phyloP scores from a whole-genome alignment of 1,140 invertebrate species.

The Temnothorax curvispinosus region DNA sequence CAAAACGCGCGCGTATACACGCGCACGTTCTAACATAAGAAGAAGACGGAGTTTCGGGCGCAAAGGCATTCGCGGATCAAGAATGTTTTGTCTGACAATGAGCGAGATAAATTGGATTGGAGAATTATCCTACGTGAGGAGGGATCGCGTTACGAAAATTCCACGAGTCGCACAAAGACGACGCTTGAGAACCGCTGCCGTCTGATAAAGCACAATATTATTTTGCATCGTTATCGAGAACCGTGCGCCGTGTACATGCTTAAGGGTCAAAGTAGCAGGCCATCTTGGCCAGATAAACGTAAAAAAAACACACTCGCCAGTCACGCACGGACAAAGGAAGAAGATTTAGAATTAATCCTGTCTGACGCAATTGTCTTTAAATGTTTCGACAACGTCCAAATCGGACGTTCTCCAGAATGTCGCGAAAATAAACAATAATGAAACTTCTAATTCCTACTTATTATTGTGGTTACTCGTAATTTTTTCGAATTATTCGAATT shows the following conservation, averaged over 20 bases:
- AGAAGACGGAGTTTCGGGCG: neutral
- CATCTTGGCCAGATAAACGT: slow-evolving; percentile 70
- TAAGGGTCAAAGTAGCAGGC: slow-evolving; percentile 72
- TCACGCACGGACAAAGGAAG: slow-evolving; percentile 29
- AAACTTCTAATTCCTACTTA: neutral
- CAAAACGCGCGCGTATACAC: neutral
- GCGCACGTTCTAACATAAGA: neutral
- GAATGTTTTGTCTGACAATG: too few species aligned
- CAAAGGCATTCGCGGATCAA: neutral
- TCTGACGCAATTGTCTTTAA: neutral
- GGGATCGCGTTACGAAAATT: neutral
- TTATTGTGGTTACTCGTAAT: neutral
- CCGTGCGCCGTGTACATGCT: slow-evolving; percentile 33
- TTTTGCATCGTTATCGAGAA: slow-evolving; percentile 72
- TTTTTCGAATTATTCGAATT: neutral
- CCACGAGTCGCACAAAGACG: neutral
- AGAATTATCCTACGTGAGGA: neutral
- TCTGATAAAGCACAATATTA: slow-evolving; percentile 71
- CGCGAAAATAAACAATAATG: neutral
- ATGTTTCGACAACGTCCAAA: neutral
- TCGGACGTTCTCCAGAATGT: neutral
- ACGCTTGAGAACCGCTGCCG: slow-evolving; percentile 53
- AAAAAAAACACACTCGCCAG: slow-evolving; percentile 58
- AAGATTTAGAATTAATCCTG: slow-evolving; percentile 19
- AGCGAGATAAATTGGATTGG: neutral